Evolutionary conservation across 2,113 vertebrate species (phyloP).

Genomic region (Saguinus imperator): DNA sequence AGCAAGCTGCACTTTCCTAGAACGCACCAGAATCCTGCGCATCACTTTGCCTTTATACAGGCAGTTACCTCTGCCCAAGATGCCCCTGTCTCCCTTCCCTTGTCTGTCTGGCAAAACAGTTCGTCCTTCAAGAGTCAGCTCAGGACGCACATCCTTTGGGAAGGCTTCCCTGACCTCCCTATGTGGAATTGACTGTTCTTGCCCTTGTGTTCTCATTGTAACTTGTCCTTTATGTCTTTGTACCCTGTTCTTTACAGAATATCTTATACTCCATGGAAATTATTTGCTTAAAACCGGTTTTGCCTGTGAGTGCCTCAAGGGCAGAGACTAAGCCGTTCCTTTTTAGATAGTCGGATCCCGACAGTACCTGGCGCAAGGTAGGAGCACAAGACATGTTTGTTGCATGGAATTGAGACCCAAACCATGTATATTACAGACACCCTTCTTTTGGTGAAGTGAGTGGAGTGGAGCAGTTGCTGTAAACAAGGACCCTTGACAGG

Average conservation of each 20-base stretch:
- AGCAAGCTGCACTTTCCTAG: background rate
- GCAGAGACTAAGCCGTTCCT: constrained; percentile 29
- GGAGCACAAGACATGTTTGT: background rate
- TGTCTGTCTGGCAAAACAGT: background rate
- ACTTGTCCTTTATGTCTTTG: background rate
- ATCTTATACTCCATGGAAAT: background rate
- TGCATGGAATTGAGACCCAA: background rate
- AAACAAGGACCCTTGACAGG: background rate
- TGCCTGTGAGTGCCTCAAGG: background rate
- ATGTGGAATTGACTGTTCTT: background rate
- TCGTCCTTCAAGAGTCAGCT: background rate
- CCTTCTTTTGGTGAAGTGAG: background rate
- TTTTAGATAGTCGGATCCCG: background rate
- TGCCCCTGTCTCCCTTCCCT: background rate
- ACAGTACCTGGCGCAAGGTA: background rate
- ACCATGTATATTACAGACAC: background rate
- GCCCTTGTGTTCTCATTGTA: background rate
- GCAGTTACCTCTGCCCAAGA: background rate
- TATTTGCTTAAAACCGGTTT: constrained; percentile 37
- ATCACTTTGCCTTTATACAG: background rate
- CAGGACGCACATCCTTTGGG: background rate
- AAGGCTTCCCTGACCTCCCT: background rate
- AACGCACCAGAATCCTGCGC: background rate
- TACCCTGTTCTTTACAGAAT: background rate
- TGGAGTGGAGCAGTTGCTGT: background rate